Evolutionary conservation across 1,140 invertebrate genomes (phyloP).

Genomic region (Diabrotica undecimpunctata): DNA sequence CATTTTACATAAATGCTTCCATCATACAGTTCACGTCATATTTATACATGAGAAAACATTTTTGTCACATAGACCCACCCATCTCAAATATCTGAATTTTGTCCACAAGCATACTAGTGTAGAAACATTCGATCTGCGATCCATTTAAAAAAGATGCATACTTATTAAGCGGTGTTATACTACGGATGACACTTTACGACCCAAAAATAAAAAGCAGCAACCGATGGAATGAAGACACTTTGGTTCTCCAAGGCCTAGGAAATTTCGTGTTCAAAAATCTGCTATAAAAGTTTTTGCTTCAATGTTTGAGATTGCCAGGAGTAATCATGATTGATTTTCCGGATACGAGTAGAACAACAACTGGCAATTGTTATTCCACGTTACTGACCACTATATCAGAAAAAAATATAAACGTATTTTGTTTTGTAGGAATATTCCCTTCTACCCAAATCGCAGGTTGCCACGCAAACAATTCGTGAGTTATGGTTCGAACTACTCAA

Average conservation of each 20-base stretch:
- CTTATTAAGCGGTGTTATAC: background rate
- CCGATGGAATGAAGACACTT: background rate
- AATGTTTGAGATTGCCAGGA: background rate
- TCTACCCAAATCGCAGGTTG: background rate
- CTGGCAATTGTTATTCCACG: background rate
- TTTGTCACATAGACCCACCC: background rate
- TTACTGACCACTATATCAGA: background rate
- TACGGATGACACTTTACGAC: background rate
- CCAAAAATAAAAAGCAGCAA: background rate
- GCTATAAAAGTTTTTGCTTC: too few relatives aligned
- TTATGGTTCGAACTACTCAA: background rate
- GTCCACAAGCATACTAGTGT: background rate
- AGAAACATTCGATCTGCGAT: background rate
- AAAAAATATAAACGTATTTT: too few relatives aligned
- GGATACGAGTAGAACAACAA: background rate
- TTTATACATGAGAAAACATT: background rate
- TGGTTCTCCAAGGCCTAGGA: background rate
- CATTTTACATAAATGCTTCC: background rate
- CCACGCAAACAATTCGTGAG: background rate
- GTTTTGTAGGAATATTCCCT: too few relatives aligned
- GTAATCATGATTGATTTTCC: background rate
- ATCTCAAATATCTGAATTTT: background rate
- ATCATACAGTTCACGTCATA: background rate
- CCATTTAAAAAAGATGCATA: background rate
- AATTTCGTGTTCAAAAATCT: background rate